A percentile compares a stretch with the other conserved stretches of the same genome.
These are phyloP conservation scores for Notechis scutatus DNA, from an alignment of 2,113 vertebrate species.

Conservation along the genomic window DNA sequence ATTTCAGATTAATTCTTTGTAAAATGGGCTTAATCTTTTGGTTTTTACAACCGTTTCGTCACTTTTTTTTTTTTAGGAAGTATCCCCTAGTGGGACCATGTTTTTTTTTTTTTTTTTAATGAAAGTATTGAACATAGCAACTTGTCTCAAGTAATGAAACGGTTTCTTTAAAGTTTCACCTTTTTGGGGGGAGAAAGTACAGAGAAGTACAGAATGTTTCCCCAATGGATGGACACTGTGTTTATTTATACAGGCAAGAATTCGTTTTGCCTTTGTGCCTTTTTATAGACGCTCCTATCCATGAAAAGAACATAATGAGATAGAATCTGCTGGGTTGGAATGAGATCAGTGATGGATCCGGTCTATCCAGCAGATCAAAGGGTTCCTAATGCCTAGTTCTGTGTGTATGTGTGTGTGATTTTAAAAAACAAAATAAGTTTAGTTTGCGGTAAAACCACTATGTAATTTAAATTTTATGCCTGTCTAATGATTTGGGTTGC, in stretches of 20 bases:
- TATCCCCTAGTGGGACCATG: no score
- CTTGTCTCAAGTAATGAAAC: background rate
- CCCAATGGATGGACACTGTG: background rate
- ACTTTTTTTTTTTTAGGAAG: background rate
- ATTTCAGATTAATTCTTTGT: background rate
- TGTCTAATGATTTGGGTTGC: slow-evolving; percentile 17
- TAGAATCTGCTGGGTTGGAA: background rate
- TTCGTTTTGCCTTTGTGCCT: background rate
- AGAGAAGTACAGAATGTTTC: background rate
- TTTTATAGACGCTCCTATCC: background rate
- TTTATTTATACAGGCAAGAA: background rate
- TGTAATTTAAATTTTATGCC: background rate
- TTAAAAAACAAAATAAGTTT: background rate
- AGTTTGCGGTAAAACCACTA: background rate
- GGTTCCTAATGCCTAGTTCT: background rate
- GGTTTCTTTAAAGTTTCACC: background rate
- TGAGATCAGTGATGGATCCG: background rate
- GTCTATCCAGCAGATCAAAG: background rate
- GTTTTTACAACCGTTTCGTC: background rate
- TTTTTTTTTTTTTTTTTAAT: background rate
- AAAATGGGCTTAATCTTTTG: background rate
- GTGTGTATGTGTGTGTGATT: background rate
- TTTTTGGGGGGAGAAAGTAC: no score
- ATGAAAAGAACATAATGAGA: background rate
- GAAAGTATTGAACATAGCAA: background rate